A percentile compares a stretch with the other conserved stretches of the same genome.
These are phyloP conservation scores for Calidris pugnax DNA, from an alignment of 2,113 vertebrate species.

Conservation along the genomic window DNA sequence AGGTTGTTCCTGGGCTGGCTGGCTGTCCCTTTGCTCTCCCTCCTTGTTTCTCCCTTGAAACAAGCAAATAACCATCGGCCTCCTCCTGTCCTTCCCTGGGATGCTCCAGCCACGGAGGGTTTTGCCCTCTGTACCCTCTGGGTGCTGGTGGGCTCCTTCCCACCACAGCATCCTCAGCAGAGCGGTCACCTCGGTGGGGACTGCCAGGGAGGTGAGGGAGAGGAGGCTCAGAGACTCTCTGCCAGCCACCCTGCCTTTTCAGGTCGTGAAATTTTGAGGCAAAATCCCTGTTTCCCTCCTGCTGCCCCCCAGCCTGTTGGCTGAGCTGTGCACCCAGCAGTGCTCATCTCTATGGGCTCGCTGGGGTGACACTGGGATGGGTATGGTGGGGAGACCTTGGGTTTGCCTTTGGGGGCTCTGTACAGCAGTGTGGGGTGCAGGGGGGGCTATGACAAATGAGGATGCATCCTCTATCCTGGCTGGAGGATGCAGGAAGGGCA, in stretches of 20 bases:
- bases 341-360: not conserved
- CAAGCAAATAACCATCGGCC: fast-evolving
- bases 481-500: fast-evolving
- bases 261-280: not conserved
- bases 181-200: not conserved
- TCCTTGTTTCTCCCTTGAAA: not conserved
- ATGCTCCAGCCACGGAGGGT: not conserved
- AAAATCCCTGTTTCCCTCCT: not conserved
- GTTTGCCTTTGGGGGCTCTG: not conserved
- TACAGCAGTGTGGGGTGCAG: fast-evolving
- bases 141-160: not conserved
- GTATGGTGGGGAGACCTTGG: fast-evolving
- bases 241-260: too few relatives aligned
- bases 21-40: not conserved
- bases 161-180: not conserved
- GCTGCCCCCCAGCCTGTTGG: fast-evolving
- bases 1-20: not conserved
- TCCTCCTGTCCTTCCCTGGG: not conserved
- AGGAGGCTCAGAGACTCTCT: not conserved
- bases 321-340: not conserved
- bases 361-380: too few relatives aligned
- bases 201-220: not conserved
- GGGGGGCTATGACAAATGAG: not conserved
- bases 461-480: not conserved
- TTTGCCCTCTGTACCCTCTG: not conserved